Evolutionary conservation across 2,888 invertebrate genomes (phyloP).

Genomic region (Sphinx pinastri): DNA sequence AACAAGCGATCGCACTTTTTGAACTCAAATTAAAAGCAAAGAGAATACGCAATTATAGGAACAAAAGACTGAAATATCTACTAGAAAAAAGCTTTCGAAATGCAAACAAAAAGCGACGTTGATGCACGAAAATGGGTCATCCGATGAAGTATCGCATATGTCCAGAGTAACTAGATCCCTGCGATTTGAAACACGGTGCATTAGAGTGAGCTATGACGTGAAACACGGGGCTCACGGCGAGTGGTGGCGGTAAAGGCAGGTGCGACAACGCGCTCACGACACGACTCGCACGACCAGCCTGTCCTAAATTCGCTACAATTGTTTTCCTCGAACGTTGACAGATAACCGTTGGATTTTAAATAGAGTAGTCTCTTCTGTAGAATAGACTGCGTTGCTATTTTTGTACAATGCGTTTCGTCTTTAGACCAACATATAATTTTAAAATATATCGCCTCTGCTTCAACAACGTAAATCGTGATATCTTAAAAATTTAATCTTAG

Average conservation of each 20-base stretch:
- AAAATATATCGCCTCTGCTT: too few species aligned
- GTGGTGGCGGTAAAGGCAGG: conserved; percentile 40
- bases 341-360: conserved; percentile 41
- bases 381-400: conserved; percentile 1
- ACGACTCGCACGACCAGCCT: conserved; percentile 49
- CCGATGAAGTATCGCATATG: conserved; percentile 56
- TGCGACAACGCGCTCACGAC: conserved; percentile 47
- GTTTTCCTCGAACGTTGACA: conserved; percentile 45
- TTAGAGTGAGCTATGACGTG: conserved; percentile 12
- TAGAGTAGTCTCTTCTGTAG: conserved; percentile 34
- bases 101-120: conserved; percentile 58
- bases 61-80: conserved; percentile 52
- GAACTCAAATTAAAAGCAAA: conserved; percentile 33
- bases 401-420: not conserved
- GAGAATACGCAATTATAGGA: conserved; percentile 55
- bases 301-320: conserved; percentile 48
- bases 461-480: too few species aligned
- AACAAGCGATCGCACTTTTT: conserved; percentile 11
- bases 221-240: conserved; percentile 30
- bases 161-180: conserved; percentile 49
- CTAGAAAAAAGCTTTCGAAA: conserved; percentile 55
- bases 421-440: not conserved
- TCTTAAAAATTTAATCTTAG: too few species aligned
- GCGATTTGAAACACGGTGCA: conserved; percentile 34
- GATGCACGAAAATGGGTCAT: conserved; percentile 68